Evolutionary conservation across 2,888 invertebrate genomes (phyloP).

Genomic region (Ferdinandea cuprea): DNA sequence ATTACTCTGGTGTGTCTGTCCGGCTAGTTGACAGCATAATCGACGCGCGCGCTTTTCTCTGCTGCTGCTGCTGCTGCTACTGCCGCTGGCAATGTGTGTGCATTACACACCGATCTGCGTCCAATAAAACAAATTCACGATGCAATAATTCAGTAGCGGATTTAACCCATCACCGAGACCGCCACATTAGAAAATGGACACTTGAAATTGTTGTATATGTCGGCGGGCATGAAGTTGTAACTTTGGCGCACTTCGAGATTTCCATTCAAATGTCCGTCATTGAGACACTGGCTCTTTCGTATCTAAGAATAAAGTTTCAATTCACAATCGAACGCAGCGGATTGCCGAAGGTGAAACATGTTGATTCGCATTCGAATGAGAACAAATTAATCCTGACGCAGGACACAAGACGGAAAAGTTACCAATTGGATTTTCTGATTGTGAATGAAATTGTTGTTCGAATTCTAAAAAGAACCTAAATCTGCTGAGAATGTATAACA

Average conservation of each 20-base stretch:
- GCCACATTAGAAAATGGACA: constrained; percentile 66
- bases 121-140: constrained; percentile 62
- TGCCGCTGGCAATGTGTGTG: background rate
- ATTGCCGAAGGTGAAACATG: constrained; percentile 4
- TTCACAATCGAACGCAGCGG: constrained; percentile 21
- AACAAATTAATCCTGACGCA: no score
- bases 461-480: no score
- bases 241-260: constrained; percentile 43
- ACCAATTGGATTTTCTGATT: no score
- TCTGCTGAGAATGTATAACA: no score
- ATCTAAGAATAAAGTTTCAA: constrained; percentile 38
- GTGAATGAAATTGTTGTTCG: no score
- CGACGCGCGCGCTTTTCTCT: constrained; percentile 23
- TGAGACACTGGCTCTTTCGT: constrained; percentile 4
- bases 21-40: constrained; percentile 40
- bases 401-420: no score
- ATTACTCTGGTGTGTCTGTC: constrained; percentile 61
- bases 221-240: constrained; percentile 63
- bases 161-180: constrained; percentile 43
- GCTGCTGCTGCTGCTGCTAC: background rate
- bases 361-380: background rate
- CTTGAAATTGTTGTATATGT: constrained; percentile 63
- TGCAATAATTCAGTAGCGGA: constrained; percentile 65
- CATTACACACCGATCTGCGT: constrained; percentile 21
- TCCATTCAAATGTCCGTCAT: constrained; percentile 71